Evolutionary conservation across 2,113 vertebrate genomes (phyloP), one percentile per base, ranked within the genome.

Genomic region (Clarias magur): DNA sequence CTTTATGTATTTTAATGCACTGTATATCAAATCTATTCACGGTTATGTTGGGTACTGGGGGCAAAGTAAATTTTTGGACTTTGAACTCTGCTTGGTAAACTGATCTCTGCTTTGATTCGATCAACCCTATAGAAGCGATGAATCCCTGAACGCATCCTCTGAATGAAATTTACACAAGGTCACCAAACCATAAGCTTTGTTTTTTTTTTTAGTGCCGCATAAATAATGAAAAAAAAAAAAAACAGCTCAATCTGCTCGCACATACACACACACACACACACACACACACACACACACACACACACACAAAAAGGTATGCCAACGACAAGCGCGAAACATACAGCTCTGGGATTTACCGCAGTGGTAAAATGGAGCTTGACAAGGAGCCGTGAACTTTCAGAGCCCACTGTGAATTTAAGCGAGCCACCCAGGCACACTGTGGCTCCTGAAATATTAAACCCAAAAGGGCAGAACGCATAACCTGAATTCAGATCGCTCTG

Each of bases 381-480:
- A 63, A 85, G 60, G 56, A 79, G 60, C 60, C 17, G 17, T 79
- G 73, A 85, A 85, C 84, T 85, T 85, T 65, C 10, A 30, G 65
- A 67, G 48, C 82, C 82, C 65, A 30, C 82, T 70, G 72, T 30
- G 23, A 78, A 85, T 85, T 63, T 85, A 78, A 79, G 84, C 30
- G 59, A 76, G 84, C 59, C 60, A 56, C 73, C 60, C 2, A 53
- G 21, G 84, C 84, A 38, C 30, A 54, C 19, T 17, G 42, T n/a
- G 57, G 57, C 23, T 85, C n/a, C 2, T 85, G 73, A 79, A 79
- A 85, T 79, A 85, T 85, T 85, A 78, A 85, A 78, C 84, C 84
- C 72, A 73, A 85, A 85, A 85, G 84, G 84, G 84, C 84, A 85
- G 70, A 85, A 78, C 59, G 23, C 84, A 62, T 73, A 76, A 85